phyloP scores from a whole-genome alignment of 2,888 invertebrate species.

The Ophion ventricosus region DNA sequence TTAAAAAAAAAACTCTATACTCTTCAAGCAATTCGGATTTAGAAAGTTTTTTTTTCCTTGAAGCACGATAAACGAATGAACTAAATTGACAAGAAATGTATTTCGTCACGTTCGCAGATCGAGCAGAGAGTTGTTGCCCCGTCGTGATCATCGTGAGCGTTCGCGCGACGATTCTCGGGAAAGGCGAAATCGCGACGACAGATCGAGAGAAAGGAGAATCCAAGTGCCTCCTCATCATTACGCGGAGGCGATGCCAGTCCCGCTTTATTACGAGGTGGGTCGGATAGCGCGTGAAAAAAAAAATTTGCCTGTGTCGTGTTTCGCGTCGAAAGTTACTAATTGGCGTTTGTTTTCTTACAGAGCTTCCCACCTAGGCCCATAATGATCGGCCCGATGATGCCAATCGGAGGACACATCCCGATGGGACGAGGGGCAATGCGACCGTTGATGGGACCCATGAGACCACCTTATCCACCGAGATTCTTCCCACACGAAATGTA shows the following conservation, averaged over 20 bases:
- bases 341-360: constrained; percentile 41
- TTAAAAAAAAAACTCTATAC: too few relatives aligned
- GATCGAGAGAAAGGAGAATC: constrained; percentile 63
- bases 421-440: constrained; percentile 68
- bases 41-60: not conserved
- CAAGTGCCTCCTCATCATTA: constrained; percentile 60
- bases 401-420: constrained; percentile 70
- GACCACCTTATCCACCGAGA: constrained; percentile 72
- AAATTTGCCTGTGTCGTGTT: not conserved
- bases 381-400: constrained; percentile 72
- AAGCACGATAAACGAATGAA: not conserved
- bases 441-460: constrained; percentile 66
- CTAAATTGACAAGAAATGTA: not conserved
- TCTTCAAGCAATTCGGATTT: not conserved
- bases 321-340: not conserved
- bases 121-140: constrained; percentile 54
- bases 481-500: constrained; percentile 70
- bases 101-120: constrained; percentile 31
- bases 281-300: not conserved
- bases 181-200: constrained; percentile 62
- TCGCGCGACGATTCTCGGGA: constrained; percentile 67
- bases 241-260: constrained; percentile 71
- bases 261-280: constrained; percentile 73
- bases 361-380: constrained; percentile 72
- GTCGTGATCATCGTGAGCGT: constrained; percentile 65